Conservation (phyloP, 1,140 invertebrate species). For the Drosophila nigromelanica region DNA sequence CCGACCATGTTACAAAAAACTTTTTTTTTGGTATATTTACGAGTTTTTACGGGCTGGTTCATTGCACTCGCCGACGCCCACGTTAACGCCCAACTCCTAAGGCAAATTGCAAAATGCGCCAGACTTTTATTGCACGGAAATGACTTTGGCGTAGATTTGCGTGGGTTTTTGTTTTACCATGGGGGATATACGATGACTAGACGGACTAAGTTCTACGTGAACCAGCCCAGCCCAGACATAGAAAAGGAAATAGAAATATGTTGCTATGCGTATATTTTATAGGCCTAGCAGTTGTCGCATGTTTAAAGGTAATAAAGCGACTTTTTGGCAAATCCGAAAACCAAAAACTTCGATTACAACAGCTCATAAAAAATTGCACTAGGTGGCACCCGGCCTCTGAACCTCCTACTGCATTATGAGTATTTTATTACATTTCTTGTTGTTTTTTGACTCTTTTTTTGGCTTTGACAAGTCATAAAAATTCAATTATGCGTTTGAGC, state of each 20-base stretch:
- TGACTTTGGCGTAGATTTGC: slow-evolving; percentile 46
- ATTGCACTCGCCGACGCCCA: slow-evolving; percentile 51
- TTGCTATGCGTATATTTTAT: slow-evolving; percentile 9
- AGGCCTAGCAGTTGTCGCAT: slow-evolving; percentile 62
- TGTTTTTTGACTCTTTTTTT: slow-evolving; percentile 27
- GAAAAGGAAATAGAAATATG: slow-evolving; percentile 21
- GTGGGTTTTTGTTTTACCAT: slow-evolving; percentile 14
- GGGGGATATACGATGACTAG: slow-evolving; percentile 15
- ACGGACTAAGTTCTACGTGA: slow-evolving; percentile 45
- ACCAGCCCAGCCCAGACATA: slow-evolving; percentile 3
- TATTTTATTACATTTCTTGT: slow-evolving; percentile 61
- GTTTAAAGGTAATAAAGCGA: slow-evolving; percentile 62
- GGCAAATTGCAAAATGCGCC: slow-evolving; percentile 65
- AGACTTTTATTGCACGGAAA: slow-evolving; percentile 74
- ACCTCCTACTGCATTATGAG: slow-evolving; percentile 28
- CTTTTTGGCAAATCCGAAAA: slow-evolving; percentile 40
- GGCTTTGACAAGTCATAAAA: slow-evolving; percentile 59
- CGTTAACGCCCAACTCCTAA: slow-evolving; percentile 22
- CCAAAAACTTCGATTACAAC: slow-evolving; percentile 69
- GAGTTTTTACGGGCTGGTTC: slow-evolving; percentile 48
- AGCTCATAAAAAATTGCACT: slow-evolving; percentile 64
- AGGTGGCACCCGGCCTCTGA: slow-evolving; percentile 34
- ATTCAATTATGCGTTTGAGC: slow-evolving; percentile 67
- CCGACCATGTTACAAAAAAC: slow-evolving; percentile 55
- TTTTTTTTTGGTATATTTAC: slow-evolving; percentile 46